Evolutionary conservation across 2,888 invertebrate genomes (phyloP), one percentile per base, ranked within the genome.

Genomic region (Myopa testacea): DNA sequence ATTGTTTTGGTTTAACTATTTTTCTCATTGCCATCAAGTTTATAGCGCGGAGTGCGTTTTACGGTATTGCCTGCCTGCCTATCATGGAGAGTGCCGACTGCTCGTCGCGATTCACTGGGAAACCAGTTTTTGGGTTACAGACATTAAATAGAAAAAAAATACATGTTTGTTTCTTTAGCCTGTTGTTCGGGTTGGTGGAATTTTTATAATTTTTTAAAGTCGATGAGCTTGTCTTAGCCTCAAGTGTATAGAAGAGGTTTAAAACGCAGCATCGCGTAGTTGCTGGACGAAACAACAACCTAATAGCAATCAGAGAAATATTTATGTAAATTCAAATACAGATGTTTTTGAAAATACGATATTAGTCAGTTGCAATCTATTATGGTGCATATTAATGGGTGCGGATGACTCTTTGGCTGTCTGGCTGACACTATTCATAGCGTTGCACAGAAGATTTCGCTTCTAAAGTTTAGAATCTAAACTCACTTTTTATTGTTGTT

Each of bases 1-100:
- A 72, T 58, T 72, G 62, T 72, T 72, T 60, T 72, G 37, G 1
- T 72, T 60, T 67, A 58, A 72, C 67, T 67, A 71, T 45, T 72
- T 77, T 77, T 55, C 78, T 78, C 78, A 78, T 75, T 75, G 70
- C 74, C 70, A 55, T 37, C 63, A 63, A 74, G 74, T 70, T 50
- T 38, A 52, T 55, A 38, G 60, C 26, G 50, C 73, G 19, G 12
- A 14, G 8, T 65, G 14, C 65, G 65, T 65, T 38, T 65, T 34
- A 40, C 72, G 16, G 5, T 62, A 26, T n/a, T 19, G 26, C 26
- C 26, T 26, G 26, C 26, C 26, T 45, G 4, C 45, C 40, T 40
- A 40, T 40, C 45, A 45, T 45, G 7, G n/a, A n/a, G n/a, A 55
- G 55, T 12, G 10, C n/a, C 1, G 3, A 5, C 55, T 26, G 71